Evolutionary conservation across 2,113 vertebrate genomes (phyloP), one percentile per base, ranked within the genome.

Genomic region (Tricholaema leucomelas): DNA sequence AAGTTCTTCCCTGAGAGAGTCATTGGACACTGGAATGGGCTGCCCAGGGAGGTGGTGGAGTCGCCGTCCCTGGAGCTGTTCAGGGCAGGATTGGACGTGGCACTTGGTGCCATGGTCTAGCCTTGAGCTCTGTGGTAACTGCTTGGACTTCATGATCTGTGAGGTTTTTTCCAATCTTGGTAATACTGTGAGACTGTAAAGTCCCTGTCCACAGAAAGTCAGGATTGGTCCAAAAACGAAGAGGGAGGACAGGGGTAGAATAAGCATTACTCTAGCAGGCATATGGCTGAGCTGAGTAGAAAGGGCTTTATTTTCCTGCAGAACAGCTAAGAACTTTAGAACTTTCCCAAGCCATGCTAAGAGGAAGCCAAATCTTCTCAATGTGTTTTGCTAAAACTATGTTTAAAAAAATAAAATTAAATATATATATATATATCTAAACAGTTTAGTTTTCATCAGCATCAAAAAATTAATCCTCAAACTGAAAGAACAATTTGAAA

Each of bases 401-500:
- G 88, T 31, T 15, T 15, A 46, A 17, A 70, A 69, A 67, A 60
- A 82, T 44, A 48, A 63, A 30, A 30, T 15, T 23, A n/a, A 66
- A 20, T 56, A 69, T 63, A 60, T 82, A 48, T 3, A 7, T 23
- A 91, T 88, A 87, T 48, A 94, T 31, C 46, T 73, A 79, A 95
- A 93, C 27, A 64, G 64, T 91, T 93, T 73, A 38, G 36, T 73
- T 96, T 92, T 80, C 72, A 70, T 27, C 52, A 93, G 58, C 66
- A 73, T 85, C 46, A 93, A 85, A 94, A 96, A 88, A 84, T 79
- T 76, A 88, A n/a, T 85, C 64, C 71, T 56, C 52, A 70, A 82
- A 87, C 28, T 76, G 67, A 94, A 88, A 90, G 36, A 79, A 93
- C 75, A 82, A 87, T 85, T 88, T 71, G 46, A 81, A 93, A 93